phyloP scores from a whole-genome alignment of 2,888 invertebrate species.

The Beris morrisii region DNA sequence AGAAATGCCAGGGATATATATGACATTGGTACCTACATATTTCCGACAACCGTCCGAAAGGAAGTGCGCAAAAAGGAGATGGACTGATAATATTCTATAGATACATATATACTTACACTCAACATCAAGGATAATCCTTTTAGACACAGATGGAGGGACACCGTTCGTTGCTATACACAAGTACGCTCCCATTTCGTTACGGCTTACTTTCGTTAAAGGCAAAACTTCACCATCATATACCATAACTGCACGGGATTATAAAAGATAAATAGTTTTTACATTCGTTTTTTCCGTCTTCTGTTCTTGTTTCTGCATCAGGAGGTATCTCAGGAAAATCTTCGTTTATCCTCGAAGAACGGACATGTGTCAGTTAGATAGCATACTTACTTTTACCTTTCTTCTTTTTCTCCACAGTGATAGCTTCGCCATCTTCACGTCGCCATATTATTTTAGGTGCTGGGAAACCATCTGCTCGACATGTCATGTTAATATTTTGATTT shows the following conservation, averaged over 20 bases:
- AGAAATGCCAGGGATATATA: no score
- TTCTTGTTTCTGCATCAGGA: conserved; percentile 1
- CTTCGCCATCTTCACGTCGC: conserved; percentile 87
- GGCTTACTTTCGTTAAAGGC: conserved; percentile 81
- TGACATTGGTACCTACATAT: no score
- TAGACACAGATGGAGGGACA: conserved; percentile 88
- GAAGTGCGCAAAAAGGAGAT: background rate
- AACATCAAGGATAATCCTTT: conserved; percentile 87
- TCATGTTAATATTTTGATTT: conserved; percentile 90
- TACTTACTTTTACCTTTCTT: conserved; percentile 71
- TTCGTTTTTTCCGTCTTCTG: background rate
- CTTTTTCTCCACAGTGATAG: conserved; percentile 80
- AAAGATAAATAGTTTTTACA: conserved; percentile 25
- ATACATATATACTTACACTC: conserved; percentile 66
- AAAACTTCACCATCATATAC: conserved; percentile 84
- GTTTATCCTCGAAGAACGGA: conserved; percentile 37
- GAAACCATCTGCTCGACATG: conserved; percentile 88
- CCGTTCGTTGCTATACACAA: conserved; percentile 67
- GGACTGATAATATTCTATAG: conserved; percentile 7
- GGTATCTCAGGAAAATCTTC: background rate
- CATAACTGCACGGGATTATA: conserved; percentile 63
- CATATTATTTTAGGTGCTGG: conserved; percentile 92
- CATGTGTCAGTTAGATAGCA: conserved; percentile 39
- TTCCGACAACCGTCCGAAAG: background rate
- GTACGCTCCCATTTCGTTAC: conserved; percentile 67